Conservation (phyloP, 2,888 invertebrate species). For the Phanerotoma sp. region DNA sequence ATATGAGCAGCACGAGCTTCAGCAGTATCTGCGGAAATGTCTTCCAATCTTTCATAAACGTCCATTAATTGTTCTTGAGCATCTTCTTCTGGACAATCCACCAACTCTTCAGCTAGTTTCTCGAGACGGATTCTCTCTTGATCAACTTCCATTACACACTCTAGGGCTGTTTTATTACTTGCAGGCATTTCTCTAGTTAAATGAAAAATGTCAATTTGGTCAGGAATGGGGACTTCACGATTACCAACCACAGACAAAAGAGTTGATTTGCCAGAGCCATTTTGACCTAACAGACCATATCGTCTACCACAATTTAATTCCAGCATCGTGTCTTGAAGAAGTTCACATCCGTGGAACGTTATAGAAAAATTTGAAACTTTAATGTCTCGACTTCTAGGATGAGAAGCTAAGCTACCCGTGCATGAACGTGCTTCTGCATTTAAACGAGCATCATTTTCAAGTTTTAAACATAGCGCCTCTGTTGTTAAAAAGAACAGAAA, state of each 20-base stretch:
- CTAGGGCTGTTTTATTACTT: slow-evolving; percentile 92
- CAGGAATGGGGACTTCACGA: slow-evolving; percentile 93
- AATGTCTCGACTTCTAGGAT: slow-evolving; percentile 93
- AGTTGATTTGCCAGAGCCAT: slow-evolving; percentile 98
- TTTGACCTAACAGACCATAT: slow-evolving; percentile 96
- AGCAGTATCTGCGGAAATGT: slow-evolving; percentile 94
- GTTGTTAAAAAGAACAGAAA: slow-evolving; percentile 41
- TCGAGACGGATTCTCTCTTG: slow-evolving; percentile 90
- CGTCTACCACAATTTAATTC: slow-evolving; percentile 97
- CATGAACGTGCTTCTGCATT: slow-evolving; percentile 92
- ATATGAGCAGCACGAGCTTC: slow-evolving; percentile 93
- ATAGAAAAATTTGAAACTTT: slow-evolving; percentile 96
- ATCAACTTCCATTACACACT: slow-evolving; percentile 99
- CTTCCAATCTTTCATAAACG: slow-evolving; percentile 95
- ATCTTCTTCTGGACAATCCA: slow-evolving; percentile 80
- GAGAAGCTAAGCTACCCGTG: slow-evolving; percentile 93
- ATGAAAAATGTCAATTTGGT: slow-evolving; percentile 97
- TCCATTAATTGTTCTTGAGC: slow-evolving; percentile 91
- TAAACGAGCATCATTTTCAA: slow-evolving; percentile 88
- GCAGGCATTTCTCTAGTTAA: slow-evolving; percentile 97
- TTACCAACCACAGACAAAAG: slow-evolving; percentile 88
- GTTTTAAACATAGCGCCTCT: slow-evolving; percentile 83
- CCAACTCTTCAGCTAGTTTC: slow-evolving; percentile 86
- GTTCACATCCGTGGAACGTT: slow-evolving; percentile 96
- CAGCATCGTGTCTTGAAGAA: slow-evolving; percentile 92